Percentiles rank a stretch among this genome's conserved stretches.
These are phyloP conservation scores for Lepidurus packardi DNA, from an alignment of 1,140 invertebrate species.

Conservation along the genomic window DNA sequence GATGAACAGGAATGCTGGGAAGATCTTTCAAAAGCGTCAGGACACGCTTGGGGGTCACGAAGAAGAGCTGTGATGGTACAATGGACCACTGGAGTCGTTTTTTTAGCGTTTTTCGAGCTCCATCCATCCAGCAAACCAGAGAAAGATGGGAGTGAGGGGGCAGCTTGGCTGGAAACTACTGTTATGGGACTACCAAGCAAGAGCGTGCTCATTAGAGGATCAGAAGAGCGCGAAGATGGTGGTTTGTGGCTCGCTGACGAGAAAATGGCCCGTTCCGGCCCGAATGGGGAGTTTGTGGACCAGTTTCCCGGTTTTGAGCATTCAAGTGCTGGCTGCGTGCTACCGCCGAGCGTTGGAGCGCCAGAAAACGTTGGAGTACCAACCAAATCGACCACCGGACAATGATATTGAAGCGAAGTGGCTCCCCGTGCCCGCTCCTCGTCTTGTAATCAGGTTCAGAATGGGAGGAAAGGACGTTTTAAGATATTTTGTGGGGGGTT, in stretches of 20 bases:
- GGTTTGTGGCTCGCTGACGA: not conserved
- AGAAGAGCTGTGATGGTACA: not conserved
- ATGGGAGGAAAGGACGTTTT: not conserved
- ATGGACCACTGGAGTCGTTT: not conserved
- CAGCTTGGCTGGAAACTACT: no score
- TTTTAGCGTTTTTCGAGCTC: no score
- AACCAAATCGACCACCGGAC: not conserved
- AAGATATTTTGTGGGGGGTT: no score
- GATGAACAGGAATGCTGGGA: not conserved
- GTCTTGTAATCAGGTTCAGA: not conserved
- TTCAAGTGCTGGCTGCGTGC: conserved; percentile 32
- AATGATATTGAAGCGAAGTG: not conserved
- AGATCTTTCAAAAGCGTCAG: not conserved
- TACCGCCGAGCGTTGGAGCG: conserved; percentile 23
- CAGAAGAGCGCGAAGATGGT: not conserved
- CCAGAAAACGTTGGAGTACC: not conserved
- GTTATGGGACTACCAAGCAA: no score
- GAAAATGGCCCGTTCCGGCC: not conserved
- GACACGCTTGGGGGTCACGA: not conserved
- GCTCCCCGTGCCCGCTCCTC: not conserved
- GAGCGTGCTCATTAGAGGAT: not conserved
- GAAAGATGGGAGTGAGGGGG: no score
- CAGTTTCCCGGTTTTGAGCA: conserved; percentile 28
- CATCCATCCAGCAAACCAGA: no score
- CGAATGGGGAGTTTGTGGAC: not conserved